Base-by-base conservation (phyloP, 2,888 invertebrate genomes). In the Plemyria rubiginata region DNA sequence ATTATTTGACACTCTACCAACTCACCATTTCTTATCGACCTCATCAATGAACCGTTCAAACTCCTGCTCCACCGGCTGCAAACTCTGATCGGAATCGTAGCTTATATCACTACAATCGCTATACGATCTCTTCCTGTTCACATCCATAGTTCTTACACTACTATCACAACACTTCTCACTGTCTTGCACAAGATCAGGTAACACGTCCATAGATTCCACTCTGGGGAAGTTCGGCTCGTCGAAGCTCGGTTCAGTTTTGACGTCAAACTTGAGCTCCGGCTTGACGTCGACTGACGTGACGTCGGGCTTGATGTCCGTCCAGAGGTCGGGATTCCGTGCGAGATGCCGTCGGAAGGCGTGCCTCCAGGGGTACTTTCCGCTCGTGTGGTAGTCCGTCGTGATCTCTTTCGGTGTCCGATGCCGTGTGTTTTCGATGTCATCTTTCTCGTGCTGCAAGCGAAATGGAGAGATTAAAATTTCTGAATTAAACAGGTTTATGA, bases 11-110 rank as follows among this genome's bases (percentile, higher is more conserved):
- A n/a, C 2, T 22, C 22, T 22, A 22, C 8, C 0, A 6, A 80
- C 91, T 86, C 70, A 93, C 93, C 93, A 92, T 85, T 91, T 89
- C 72, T 84, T 86, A 75, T 88, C 86, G 57, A 93, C 91, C 62
- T 92, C 91, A 55, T 86, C 81, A 70, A 91, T 85, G 49, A 92
- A 90, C 74, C 81, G 80, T 69, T 88, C 87, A 70, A 92, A 92
- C 76, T 90, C 89, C 71, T 75, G 78, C 74, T 92, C 92, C 0
- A 87, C 91, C 0, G 92, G 92, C 62, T 86, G 84, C 70, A 92
- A 65, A 60, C 87, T 87, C 65, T 86, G 87, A 15, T 90, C 91
- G 0, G 90, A 89, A 55, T 92, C 90, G 43, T 87, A 89, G 62
- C 88, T 90, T 65, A 77, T 80, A 28, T 89, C 88, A 11, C 86